phyloP scores from a whole-genome alignment of 2,888 invertebrate species.

The Trimorus sp. region DNA sequence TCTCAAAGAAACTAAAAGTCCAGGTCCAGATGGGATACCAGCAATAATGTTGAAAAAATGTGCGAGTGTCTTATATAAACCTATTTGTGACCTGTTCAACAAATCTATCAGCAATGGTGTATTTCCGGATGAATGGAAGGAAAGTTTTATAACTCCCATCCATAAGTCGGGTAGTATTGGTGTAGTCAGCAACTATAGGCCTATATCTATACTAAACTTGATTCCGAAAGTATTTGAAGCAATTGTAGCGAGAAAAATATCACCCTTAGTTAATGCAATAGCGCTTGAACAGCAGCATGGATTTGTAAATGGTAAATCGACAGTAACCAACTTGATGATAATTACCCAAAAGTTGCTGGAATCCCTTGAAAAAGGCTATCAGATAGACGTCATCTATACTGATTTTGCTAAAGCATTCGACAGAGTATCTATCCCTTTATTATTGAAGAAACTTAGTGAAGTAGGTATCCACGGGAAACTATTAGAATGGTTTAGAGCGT shows the following conservation, averaged over 20 bases:
- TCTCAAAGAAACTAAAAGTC: neutral
- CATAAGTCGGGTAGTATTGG: neutral
- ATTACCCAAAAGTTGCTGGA: neutral
- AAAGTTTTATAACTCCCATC: constrained; percentile 2
- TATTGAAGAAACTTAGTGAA: neutral
- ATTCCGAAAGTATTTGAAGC: neutral
- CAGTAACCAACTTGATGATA: neutral
- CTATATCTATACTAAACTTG: neutral
- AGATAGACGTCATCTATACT: neutral
- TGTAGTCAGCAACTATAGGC: neutral
- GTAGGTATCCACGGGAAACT: neutral
- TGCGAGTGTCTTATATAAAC: neutral
- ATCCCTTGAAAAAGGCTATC: too few species aligned
- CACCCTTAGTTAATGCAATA: neutral
- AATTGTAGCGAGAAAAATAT: neutral
- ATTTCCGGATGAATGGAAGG: neutral
- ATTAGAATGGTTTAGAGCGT: neutral
- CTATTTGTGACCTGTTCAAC: neutral
- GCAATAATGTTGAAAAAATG: neutral
- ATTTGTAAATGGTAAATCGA: neutral
- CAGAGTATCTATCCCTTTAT: neutral
- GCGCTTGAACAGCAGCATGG: neutral
- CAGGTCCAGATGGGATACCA: constrained; percentile 2
- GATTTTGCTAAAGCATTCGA: neutral
- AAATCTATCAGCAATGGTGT: neutral